Conservation (phyloP, 2,888 invertebrate genomes). For the Gnatocerus cornutus region DNA sequence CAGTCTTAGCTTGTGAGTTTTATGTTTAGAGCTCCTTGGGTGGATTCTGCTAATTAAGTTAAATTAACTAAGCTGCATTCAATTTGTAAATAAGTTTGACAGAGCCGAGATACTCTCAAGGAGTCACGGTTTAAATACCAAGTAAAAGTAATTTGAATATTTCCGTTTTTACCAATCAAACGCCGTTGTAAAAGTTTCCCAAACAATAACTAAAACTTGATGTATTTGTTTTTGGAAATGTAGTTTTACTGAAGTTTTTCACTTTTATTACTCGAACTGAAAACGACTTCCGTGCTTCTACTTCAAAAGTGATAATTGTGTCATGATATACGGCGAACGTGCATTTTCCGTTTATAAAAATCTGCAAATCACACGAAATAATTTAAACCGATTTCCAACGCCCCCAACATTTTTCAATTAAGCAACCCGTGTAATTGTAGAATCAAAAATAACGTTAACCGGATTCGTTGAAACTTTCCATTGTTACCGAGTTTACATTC, state of each 20-base stretch:
- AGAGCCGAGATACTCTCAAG: too few species aligned
- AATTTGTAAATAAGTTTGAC: constrained; percentile 1
- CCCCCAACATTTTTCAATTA: constrained; percentile 18
- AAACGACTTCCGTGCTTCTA: neutral
- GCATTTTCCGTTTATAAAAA: constrained; percentile 1
- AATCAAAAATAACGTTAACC: constrained; percentile 11
- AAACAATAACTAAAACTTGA: neutral
- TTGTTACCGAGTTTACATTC: constrained; percentile 6
- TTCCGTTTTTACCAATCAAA: too few species aligned
- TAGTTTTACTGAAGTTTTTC: neutral
- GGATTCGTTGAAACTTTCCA: constrained; percentile 12
- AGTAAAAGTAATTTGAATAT: too few species aligned
- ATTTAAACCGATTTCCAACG: constrained; percentile 2
- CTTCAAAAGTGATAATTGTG: neutral
- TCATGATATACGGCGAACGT: neutral
- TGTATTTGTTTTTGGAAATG: neutral
- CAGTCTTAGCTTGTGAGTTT: constrained; percentile 6
- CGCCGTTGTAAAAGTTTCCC: too few species aligned
- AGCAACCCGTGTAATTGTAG: constrained; percentile 6
- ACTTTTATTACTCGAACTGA: neutral
- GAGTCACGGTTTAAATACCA: too few species aligned
- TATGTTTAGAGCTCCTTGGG: constrained; percentile 2
- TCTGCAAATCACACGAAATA: neutral
- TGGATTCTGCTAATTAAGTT: constrained; percentile 18
- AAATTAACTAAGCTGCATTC: constrained; percentile 8